Evolutionary conservation across 2,797 vertebrate species (phyloP), one percentile per base, ranked within the genome.

Genomic region (Eutrigla gurnardus): DNA sequence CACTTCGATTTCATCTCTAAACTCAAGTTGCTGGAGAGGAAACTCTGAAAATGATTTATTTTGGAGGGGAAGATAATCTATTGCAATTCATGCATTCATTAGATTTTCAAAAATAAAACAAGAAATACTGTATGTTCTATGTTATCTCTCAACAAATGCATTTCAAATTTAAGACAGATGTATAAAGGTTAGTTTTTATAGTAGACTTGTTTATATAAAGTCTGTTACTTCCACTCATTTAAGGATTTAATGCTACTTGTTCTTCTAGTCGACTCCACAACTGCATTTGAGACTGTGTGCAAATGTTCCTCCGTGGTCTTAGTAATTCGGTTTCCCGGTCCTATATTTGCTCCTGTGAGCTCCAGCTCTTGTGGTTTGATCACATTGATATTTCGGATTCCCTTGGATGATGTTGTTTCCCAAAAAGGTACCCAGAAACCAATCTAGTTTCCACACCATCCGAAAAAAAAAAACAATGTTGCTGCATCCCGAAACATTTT

Each of bases 271-370:
- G 25, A 25, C 25, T 10, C 11, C 58, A 68, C 35, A 3, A n/a
- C 17, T 49, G 49, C 32, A 18, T 42, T 35, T 59, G 60, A 68
- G 42, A 52, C 13, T 57, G 37, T 55, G 57, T 53, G 40, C 43
- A 74, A 80, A 77, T 74, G 17, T 49, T 13, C 12, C 32, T 40
- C n/a, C 39, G 25, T 70, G 3, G 6, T 53, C 33, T 63, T 75
- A 63, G 57, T 36, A 49, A 61, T 63, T 63, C 46, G 33, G 7
- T 61, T 49, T 12, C 32, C 18, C 49, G 59, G 17, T 35, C n/a
- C 57, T 54, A 43, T 32, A 46, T 25, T 25, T 60, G 35, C 45
- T 75, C 40, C 36, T 47, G 10, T 43, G 37, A 4, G 42, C 37
- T 10, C 25, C 25, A 25, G 25, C 25, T 25, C 58, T 66, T 12